These are phyloP conservation scores for Hycleus phaleratus DNA, from an alignment of 1,140 invertebrate species.

Conservation along the genomic window DNA sequence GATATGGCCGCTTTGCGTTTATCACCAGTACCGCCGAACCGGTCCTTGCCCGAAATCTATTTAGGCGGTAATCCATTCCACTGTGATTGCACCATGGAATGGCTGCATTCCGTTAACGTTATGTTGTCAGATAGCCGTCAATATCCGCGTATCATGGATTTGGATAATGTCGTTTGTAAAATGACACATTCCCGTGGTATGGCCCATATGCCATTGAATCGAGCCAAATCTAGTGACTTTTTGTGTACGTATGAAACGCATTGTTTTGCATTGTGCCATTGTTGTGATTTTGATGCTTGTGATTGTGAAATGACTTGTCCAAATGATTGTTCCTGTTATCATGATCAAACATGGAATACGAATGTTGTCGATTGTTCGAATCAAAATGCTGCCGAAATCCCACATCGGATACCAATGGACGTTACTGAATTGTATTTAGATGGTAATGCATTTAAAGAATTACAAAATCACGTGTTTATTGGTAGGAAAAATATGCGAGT, in stretches of 20 bases:
- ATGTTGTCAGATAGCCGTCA: conserved; percentile 71
- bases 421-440: conserved; percentile 87
- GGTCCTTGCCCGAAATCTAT: conserved; percentile 75
- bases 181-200: conserved; percentile 67
- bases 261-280: conserved; percentile 87
- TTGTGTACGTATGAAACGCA: conserved; percentile 86
- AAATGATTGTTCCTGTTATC: conserved; percentile 83
- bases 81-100: conserved; percentile 89
- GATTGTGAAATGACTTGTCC: conserved; percentile 94
- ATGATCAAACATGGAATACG: conserved; percentile 85
- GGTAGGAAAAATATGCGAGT: conserved; percentile 82
- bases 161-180: conserved; percentile 77
- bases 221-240: conserved; percentile 68
- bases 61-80: conserved; percentile 83
- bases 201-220: conserved; percentile 59
- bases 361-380: conserved; percentile 87
- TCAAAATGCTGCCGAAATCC: conserved; percentile 65
- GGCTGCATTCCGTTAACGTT: conserved; percentile 73
- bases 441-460: conserved; percentile 74
- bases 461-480: conserved; percentile 86
- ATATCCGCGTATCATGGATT: conserved; percentile 78
- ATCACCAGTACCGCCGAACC: conserved; percentile 58
- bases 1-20: conserved; percentile 72
- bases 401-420: conserved; percentile 85
- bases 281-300: conserved; percentile 90